Evolutionary conservation across 2,888 invertebrate genomes (phyloP).

Genomic region (Rosalia funebris): DNA sequence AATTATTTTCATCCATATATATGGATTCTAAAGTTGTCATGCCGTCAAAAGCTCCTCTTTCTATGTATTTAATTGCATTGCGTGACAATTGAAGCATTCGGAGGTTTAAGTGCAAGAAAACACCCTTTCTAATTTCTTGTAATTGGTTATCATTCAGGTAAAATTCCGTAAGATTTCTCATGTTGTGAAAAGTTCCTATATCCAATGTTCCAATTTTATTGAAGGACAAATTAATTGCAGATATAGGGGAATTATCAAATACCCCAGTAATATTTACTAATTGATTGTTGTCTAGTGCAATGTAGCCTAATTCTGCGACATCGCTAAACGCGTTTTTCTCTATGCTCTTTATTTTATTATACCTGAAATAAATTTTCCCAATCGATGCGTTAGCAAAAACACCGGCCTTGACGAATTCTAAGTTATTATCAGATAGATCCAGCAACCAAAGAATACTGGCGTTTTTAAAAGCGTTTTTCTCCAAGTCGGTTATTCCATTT

Average conservation of each 20-base stretch:
- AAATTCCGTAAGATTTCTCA: neutral
- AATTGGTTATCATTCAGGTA: neutral
- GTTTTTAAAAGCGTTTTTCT: constrained; percentile 5
- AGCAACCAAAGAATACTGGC: neutral
- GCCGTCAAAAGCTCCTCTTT: neutral
- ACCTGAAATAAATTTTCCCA: neutral
- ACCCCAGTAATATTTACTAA: neutral
- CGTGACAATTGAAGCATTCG: neutral
- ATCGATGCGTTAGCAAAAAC: neutral
- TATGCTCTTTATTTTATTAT: constrained; percentile 2
- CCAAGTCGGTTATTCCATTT: constrained; percentile 3
- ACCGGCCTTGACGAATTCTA: neutral
- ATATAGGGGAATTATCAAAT: neutral
- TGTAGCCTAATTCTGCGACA: neutral
- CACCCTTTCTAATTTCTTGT: neutral
- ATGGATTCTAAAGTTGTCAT: neutral
- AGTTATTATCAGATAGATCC: neutral
- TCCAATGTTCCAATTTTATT: neutral
- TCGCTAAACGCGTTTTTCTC: neutral
- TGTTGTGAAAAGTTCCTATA: neutral
- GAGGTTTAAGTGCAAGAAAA: neutral
- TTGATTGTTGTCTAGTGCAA: neutral
- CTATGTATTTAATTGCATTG: constrained; percentile 3
- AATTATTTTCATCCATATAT: neutral
- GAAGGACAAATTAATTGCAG: neutral